A percentile compares a stretch with the other conserved stretches of the same genome.
Evolutionary conservation across 2,113 vertebrate species (phyloP).

Genomic region (Columba livia): DNA sequence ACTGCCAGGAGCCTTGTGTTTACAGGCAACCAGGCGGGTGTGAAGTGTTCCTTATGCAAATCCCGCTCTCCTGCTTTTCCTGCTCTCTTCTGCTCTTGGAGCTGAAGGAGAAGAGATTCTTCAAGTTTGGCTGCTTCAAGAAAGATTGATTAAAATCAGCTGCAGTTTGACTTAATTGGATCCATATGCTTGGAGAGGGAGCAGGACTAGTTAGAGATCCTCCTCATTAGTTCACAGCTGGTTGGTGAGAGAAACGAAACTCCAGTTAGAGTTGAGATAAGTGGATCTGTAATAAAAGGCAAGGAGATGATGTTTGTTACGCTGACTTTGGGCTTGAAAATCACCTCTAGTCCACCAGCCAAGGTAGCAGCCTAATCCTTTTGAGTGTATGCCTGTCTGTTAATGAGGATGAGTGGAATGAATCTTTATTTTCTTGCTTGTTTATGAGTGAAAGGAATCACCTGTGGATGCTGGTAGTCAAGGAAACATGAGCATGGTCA

Average conservation of each 20-base stretch:
- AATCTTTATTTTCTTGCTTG: neutral
- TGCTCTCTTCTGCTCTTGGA: constrained; percentile 45
- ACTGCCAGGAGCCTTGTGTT: constrained; percentile 44
- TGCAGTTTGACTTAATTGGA: constrained; percentile 77
- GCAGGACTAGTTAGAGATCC: constrained; percentile 68
- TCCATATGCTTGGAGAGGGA: constrained; percentile 74
- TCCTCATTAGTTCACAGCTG: constrained; percentile 77
- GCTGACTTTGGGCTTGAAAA: neutral
- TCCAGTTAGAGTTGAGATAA: constrained; percentile 38
- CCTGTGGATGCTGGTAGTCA: neutral
- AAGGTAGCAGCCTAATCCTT: neutral
- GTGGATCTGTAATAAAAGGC: neutral
- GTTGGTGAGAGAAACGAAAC: constrained; percentile 57
- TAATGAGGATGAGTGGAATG: neutral
- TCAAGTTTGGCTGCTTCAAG: constrained; percentile 72
- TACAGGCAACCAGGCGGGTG: constrained; percentile 45
- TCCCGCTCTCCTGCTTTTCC: constrained; percentile 44
- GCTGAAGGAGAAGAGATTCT: constrained; percentile 64
- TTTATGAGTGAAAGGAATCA: neutral
- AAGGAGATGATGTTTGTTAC: neutral
- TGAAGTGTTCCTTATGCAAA: constrained; percentile 66
- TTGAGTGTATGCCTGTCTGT: neutral
- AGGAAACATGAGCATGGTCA: neutral
- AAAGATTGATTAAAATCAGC: constrained; percentile 81
- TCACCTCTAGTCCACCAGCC: neutral